Evolutionary conservation across 2,888 invertebrate genomes (phyloP).

Genomic region (Chaetoderma sp.): DNA sequence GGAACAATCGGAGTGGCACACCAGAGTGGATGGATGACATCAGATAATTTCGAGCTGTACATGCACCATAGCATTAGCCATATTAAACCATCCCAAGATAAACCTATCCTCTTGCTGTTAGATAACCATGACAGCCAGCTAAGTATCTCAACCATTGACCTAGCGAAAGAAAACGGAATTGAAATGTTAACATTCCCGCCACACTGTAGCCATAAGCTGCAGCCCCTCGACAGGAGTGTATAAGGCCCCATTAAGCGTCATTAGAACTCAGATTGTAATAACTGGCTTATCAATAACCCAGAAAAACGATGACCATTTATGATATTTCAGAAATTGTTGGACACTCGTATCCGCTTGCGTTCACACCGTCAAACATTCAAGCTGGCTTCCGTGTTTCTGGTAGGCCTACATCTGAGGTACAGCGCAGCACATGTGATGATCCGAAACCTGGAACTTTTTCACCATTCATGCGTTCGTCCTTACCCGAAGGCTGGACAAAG

Average conservation of each 20-base stretch:
- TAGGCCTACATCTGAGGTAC: too few species aligned
- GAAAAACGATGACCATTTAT: slow-evolving; percentile 1
- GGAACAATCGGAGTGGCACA: slow-evolving; percentile 18
- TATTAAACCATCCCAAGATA: not conserved
- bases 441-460: too few species aligned
- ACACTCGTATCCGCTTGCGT: not conserved
- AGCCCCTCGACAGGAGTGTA: slow-evolving; percentile 29
- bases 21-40: slow-evolving; percentile 28
- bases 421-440: too few species aligned
- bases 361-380: not conserved
- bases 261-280: not conserved
- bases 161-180: slow-evolving; percentile 23
- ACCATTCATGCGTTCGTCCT: slow-evolving; percentile 67
- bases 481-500: too few species aligned
- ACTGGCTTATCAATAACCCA: not conserved
- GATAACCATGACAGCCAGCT: slow-evolving; percentile 9
- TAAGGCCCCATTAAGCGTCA: slow-evolving; percentile 1
- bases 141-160: slow-evolving; percentile 18
- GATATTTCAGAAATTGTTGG: not conserved
- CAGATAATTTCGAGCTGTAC: slow-evolving; percentile 20
- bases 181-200: slow-evolving; percentile 30
- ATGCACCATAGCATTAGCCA: slow-evolving; percentile 27
- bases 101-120: not conserved
- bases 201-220: slow-evolving; percentile 26
- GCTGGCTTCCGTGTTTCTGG: not conserved